Base-by-base conservation (phyloP, 92 coral and sea anemone species). In the Meandrina meandrites region DNA sequence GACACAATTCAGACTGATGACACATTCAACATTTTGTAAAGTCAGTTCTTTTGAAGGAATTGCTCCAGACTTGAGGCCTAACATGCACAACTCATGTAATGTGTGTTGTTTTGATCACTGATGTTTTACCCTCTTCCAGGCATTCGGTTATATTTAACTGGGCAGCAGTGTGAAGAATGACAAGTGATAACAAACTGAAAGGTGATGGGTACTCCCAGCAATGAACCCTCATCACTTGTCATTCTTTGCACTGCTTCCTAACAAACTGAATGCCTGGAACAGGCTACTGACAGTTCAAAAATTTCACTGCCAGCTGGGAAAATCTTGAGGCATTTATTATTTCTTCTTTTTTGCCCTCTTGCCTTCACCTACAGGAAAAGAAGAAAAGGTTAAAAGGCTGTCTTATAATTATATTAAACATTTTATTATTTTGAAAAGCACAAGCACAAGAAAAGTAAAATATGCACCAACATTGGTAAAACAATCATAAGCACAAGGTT, bases 341-440 rank as follows among this genome's bases (percentile, higher is more conserved):
- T 92, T 96, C 93, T 96, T 96, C 85, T 95, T 94, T 85, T 96
- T 96, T 74, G 98, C 94, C 31, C 98, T 81, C 69, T 96, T 96
- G 73, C 98, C 98, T 82, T 96, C 98, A 84, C 98, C 98, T 96
- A 90, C 6, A 40, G 45, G 6, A n/a, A 34, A 69, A n/a, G 67
- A 53, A 53, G 14, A 34, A 34, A 36, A 0, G 69, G 69, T 62
- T 8, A 22, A 5, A 9, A 62, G 27, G 22, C 30, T 62, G 64
- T 60, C 11, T 36, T 71, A 13, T 35, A 9, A 3, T 12, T n/a
- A 35, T 10, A 30, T 15, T 18, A 8, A 18, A 84, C n/a, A 2
- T 40, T 40, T 40, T 40, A 40, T 2, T 6, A 40, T 76, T 19
- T 31, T 24, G 0, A 2, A 57, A 15, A 5, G 67, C 67, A 21